A percentile compares a stretch with the other conserved stretches of the same genome.
Conservation (phyloP, 2,113 vertebrate genomes). For the Cranoglanis bouderius region DNA sequence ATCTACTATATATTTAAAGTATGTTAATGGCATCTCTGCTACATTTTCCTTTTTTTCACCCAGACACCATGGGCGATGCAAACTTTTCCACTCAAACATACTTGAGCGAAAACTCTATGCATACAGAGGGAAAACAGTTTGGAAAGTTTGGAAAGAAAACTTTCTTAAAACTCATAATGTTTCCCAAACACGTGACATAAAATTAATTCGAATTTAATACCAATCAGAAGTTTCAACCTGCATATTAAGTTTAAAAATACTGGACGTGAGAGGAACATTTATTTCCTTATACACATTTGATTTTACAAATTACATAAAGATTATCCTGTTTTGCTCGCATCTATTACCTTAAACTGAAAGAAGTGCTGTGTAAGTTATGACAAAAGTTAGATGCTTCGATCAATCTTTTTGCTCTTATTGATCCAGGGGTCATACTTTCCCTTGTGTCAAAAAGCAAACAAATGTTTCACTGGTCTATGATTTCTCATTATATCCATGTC, state of each 20-base stretch:
- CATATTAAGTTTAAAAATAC: slow-evolving; percentile 42
- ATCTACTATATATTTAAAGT: neutral
- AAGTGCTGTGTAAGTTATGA: slow-evolving; percentile 53
- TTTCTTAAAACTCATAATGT: neutral
- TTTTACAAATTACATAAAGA: slow-evolving; percentile 40
- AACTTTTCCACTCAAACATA: neutral
- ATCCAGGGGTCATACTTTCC: slow-evolving; percentile 56
- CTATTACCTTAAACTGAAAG: slow-evolving; percentile 43
- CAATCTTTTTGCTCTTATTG: slow-evolving; percentile 58
- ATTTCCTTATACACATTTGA: slow-evolving; percentile 29
- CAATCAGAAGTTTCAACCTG: slow-evolving; percentile 16
- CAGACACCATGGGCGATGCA: neutral
- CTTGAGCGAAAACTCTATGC: neutral
- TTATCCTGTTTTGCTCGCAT: slow-evolving; percentile 42
- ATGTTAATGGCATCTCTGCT: neutral
- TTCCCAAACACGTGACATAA: neutral
- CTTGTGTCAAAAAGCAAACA: slow-evolving; percentile 58
- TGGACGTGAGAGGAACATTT: slow-evolving; percentile 31
- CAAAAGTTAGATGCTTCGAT: slow-evolving; percentile 51
- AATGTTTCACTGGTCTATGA: slow-evolving; percentile 58
- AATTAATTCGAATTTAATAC: slow-evolving; percentile 16
- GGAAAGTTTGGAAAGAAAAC: neutral
- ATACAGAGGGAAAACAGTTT: neutral
- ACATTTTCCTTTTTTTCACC: neutral
- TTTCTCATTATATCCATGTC: slow-evolving; percentile 66